These are phyloP conservation scores for Porites divaricata DNA, from an alignment of 92 coral and sea anemone species.

Conservation along the genomic window DNA sequence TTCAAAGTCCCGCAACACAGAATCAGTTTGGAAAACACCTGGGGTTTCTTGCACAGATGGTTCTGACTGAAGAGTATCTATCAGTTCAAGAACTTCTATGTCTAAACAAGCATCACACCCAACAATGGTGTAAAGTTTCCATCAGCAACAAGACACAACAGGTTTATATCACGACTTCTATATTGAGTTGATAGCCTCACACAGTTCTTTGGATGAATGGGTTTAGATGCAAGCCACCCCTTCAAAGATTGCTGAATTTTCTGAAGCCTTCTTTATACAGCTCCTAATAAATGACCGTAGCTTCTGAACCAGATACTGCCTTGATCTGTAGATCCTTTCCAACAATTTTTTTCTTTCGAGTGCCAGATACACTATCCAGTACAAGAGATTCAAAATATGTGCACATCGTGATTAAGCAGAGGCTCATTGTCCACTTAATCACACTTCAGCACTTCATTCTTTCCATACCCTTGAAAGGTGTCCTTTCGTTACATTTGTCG, in stretches of 20 bases:
- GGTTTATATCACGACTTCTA: constrained; percentile 20
- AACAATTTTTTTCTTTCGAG: no score
- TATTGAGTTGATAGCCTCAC: constrained; percentile 47
- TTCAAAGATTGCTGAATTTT: constrained; percentile 6
- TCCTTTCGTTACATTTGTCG: constrained; percentile 17
- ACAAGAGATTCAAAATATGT: constrained; percentile 52
- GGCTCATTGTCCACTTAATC: constrained; percentile 21
- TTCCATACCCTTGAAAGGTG: constrained; percentile 17
- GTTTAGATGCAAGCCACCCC: no score
- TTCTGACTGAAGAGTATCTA: constrained; percentile 17
- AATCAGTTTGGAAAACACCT: constrained; percentile 26
- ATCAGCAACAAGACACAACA: no score
- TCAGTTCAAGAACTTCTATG: constrained; percentile 51
- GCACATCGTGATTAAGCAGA: not conserved
- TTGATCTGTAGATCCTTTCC: constrained; percentile 11
- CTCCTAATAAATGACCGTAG: constrained; percentile 40
- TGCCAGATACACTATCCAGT: constrained; percentile 19
- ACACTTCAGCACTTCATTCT: constrained; percentile 6
- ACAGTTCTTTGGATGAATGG: constrained; percentile 42
- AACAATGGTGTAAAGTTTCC: no score
- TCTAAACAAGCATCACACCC: constrained; percentile 71
- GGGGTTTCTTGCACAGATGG: not conserved
- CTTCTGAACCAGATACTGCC: constrained; percentile 1
- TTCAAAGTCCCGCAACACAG: constrained; percentile 30
- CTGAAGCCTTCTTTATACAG: constrained; percentile 45